A percentile compares a stretch with the other conserved stretches of the same genome.
phyloP scores from a whole-genome alignment of 2,888 invertebrate species.

The Cerastoderma edule region DNA sequence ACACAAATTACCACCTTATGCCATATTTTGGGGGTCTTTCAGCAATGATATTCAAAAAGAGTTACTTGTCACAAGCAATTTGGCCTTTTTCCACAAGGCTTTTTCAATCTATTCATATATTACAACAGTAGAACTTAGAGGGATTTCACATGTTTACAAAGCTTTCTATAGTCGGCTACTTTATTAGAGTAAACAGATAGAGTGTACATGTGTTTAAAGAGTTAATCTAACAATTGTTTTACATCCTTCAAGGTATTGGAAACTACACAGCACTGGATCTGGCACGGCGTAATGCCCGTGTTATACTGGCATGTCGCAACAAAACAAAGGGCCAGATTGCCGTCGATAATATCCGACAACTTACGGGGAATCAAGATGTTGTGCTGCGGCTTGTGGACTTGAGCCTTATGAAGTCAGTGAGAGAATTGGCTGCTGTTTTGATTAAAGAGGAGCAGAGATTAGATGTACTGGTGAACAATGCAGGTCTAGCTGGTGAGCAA shows the following conservation, averaged over 20 bases:
- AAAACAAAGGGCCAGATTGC: constrained; percentile 63
- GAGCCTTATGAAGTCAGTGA: constrained; percentile 68
- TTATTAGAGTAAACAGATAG: too few species aligned
- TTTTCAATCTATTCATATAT: too few species aligned
- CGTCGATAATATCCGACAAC: constrained; percentile 71
- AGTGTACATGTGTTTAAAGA: too few species aligned
- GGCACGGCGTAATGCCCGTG: constrained; percentile 71
- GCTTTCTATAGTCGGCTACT: too few species aligned
- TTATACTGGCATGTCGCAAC: constrained; percentile 75
- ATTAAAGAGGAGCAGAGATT: constrained; percentile 63
- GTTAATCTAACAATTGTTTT: too few species aligned
- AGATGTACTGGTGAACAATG: constrained; percentile 78
- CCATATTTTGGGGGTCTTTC: too few species aligned
- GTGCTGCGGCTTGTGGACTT: constrained; percentile 67
- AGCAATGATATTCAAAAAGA: too few species aligned
- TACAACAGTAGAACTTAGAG: too few species aligned
- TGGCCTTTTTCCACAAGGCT: too few species aligned
- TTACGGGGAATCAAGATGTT: constrained; percentile 78
- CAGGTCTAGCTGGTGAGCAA: constrained; percentile 72
- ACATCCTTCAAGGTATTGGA: constrained; percentile 80
- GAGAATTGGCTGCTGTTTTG: constrained; percentile 70
- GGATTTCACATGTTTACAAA: too few species aligned
- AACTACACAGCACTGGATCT: constrained; percentile 73
- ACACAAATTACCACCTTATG: too few species aligned
- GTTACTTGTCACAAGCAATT: too few species aligned